Conservation (phyloP, 2,797 vertebrate species). For the Microcaecilia unicolor region DNA sequence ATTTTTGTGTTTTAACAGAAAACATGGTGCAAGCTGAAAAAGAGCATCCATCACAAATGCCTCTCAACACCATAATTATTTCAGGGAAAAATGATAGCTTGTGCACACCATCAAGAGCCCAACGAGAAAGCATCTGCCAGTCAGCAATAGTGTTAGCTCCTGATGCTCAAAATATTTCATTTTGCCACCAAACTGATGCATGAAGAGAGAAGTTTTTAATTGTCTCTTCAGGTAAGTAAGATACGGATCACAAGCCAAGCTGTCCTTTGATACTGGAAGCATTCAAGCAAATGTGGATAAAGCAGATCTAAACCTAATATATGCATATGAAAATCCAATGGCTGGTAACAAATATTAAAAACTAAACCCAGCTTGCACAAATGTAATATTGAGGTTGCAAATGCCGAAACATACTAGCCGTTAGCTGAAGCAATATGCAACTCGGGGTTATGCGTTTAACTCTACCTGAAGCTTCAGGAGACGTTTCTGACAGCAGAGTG, state of each 20-base stretch:
- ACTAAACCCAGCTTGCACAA: neutral
- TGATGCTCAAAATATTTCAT: neutral
- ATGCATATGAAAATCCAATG: rapidly evolving
- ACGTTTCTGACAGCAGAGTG: no score
- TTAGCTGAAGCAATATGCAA: neutral
- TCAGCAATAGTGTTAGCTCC: slow-evolving; percentile 1
- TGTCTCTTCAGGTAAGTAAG: neutral
- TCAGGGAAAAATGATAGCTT: slow-evolving; percentile 17
- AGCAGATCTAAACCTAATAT: neutral
- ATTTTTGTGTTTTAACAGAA: slow-evolving; percentile 52
- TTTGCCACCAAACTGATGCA: neutral
- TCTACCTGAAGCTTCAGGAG: no score
- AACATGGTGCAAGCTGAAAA: slow-evolving; percentile 28
- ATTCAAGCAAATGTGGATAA: rapidly evolving
- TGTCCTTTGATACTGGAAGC: neutral
- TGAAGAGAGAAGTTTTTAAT: neutral
- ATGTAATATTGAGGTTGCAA: neutral
- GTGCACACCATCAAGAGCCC: slow-evolving; percentile 1
- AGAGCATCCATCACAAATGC: slow-evolving; percentile 20
- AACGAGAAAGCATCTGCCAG: slow-evolving; percentile 21
- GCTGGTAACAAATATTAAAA: neutral
- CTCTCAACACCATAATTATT: slow-evolving; percentile 26
- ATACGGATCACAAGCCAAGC: neutral
- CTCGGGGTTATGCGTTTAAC: neutral
- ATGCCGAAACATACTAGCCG: neutral